phyloP scores from a whole-genome alignment of 2,888 invertebrate genomes.

The Actias luna region DNA sequence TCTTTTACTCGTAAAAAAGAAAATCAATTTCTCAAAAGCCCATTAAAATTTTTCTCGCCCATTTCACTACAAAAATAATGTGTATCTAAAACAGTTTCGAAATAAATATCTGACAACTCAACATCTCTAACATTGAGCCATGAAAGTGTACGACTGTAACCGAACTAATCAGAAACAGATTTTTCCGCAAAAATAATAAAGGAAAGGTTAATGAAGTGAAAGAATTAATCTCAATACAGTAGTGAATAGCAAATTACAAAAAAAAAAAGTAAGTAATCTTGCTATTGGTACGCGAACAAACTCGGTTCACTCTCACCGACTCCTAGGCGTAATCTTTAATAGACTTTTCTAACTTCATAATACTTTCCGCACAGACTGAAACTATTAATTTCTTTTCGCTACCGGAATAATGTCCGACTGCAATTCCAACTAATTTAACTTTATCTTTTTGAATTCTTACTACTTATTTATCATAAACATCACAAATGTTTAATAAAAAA shows the following conservation, averaged over 20 bases:
- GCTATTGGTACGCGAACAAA: conserved; percentile 36
- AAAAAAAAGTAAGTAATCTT: conserved; percentile 5
- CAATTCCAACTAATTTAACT: conserved; percentile 35
- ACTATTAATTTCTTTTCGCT: conserved; percentile 63
- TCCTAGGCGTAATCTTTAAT: conserved; percentile 52
- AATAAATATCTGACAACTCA: no score
- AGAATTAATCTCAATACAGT: conserved; percentile 2
- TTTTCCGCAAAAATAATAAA: background rate
- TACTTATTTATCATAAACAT: background rate
- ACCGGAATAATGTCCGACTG: conserved; percentile 47
- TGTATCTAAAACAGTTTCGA: no score
- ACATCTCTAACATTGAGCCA: no score
- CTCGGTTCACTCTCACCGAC: conserved; percentile 33
- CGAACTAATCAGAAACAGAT: background rate
- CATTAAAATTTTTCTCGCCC: no score
- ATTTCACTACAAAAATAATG: no score
- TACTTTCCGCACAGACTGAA: conserved; percentile 47
- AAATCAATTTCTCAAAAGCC: no score
- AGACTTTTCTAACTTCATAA: conserved; percentile 58
- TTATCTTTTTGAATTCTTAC: conserved; percentile 16
- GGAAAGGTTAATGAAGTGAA: conserved; percentile 5
- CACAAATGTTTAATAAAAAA: no score
- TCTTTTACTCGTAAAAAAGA: no score
- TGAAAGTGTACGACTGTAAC: background rate
- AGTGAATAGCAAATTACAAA: conserved; percentile 5